A percentile compares a stretch with the other conserved stretches of the same genome.
Conservation (phyloP, 2,113 vertebrate genomes). For the Centropus bengalensis region DNA sequence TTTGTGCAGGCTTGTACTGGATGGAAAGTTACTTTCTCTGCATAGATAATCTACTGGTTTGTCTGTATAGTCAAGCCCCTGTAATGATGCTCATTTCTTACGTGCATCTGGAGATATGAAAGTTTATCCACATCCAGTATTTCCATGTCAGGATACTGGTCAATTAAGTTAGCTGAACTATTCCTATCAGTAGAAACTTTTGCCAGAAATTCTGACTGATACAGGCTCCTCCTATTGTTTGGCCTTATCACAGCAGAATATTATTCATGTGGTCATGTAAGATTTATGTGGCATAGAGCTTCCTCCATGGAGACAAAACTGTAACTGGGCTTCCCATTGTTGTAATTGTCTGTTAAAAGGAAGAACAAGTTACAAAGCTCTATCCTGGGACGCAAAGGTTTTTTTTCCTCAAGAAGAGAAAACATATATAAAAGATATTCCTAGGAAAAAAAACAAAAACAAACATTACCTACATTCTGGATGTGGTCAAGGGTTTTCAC, state of each 20-base stretch:
- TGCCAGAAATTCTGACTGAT: neutral
- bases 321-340: neutral
- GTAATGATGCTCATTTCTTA: neutral
- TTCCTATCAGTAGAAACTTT: neutral
- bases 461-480: neutral
- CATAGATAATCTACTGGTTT: neutral
- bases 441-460: neutral
- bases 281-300: neutral
- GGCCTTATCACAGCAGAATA: neutral
- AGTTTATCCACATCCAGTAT: neutral
- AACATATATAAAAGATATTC: neutral
- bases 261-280: rapidly evolving
- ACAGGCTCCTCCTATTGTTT: neutral
- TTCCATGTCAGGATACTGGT: neutral
- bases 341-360: neutral
- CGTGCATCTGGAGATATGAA: neutral
- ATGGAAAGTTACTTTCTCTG: neutral
- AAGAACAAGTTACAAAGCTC: neutral
- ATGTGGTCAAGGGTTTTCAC: neutral
- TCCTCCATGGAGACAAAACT: neutral
- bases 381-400: neutral
- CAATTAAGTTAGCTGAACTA: neutral
- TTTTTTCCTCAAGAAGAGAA: neutral
- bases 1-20: neutral
- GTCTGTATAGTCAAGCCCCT: neutral